Evolutionary conservation across 2,888 invertebrate species (phyloP), one percentile per base, ranked within the genome.

Genomic region (Drosophila eohydei): DNA sequence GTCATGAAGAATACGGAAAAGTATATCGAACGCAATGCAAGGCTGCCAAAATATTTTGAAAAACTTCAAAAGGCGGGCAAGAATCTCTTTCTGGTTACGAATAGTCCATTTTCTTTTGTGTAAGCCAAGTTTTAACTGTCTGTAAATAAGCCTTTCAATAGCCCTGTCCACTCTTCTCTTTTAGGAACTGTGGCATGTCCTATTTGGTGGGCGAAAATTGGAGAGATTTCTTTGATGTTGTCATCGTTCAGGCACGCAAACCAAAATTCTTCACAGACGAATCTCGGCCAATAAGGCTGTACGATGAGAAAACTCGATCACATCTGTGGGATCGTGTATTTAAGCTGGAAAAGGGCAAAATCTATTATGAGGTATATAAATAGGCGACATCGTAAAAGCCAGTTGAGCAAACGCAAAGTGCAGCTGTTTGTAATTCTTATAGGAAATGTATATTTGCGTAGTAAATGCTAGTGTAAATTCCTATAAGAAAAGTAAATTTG

Each of bases 61-160:
- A 95, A 96, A 84, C 94, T 99, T 12, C 94, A 95, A 72, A 93
- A 94, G 0, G 95, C 95, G 34, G 95, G 95, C 41, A 99, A 98
- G 92, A 97, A 97, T 91, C 94, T 98, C 78, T 99, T 99, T 93
- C 94, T 99, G 65, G 98, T 99, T 14, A 99, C 99, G 11, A 99
- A 99, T 92, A 98, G 98, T 92, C 98, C 98, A 0, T 98, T 96
- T 92, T 96, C 96, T 89, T 99, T 99, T 94, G 98, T 98, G 98
- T 97, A 94, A 95, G 96, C 94, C 0, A 0, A 34, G 11, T 3
- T 14, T 16, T 0, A 12, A 1, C 7, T 32, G 14, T 5, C 14
- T 16, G 3, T 21, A 9, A 21, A 12, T 26, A 1, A 9, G 0
- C 3, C 12, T 1, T 14, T 0, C 26, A 11, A 9, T 43, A 5